Base-by-base conservation (phyloP, 2,888 invertebrate genomes). In the Chrysolina americana region DNA sequence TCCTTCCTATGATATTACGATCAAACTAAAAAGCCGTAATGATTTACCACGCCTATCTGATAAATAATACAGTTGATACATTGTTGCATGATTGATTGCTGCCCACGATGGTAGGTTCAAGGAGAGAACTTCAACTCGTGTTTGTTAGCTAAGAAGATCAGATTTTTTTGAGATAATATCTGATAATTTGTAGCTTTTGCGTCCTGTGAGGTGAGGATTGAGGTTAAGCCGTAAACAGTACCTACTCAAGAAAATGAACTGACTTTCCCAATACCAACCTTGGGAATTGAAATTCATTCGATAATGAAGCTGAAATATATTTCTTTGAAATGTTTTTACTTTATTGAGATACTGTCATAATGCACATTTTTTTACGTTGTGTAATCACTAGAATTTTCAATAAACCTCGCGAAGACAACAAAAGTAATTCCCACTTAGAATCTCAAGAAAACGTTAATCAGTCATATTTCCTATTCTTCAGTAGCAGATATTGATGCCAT, bases 1-100 rank as follows among this genome's bases (percentile, higher is more conserved):
- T 59, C 36, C 36, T 59, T 59, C 59, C 59, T 59, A 59, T 59
- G 36, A 15, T 17, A 59, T 59, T 59, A 59, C 59, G 36, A 15
- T 28, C 59, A n/a, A 59, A 15, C 28, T 36, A 28, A 50, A 70
- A 74, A 71, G 68, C 68, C 63, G 63, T 68, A 47, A 63, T 64
- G 68, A 71, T 68, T 71, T 71, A 64, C 64, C 74, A 74, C 74
- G 63, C 74, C 74, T 74, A 62, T 48, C 66, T 44, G 53, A 65
- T 64, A 64, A 66, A 74, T 74, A 74, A 70, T 63, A 74, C 41
- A 44, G 62, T 62, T 41, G 74, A 70, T 70, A 65, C 70, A 53
- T 74, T 66, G 70, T 70, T 75, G 75, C 70, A 73, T 73, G 75
- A 75, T 75, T 75, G 75, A 75, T 73, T 75, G 66, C 72, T 75